Base-by-base conservation (phyloP, 2,113 vertebrate genomes). In the Anser brachyrhynchus region DNA sequence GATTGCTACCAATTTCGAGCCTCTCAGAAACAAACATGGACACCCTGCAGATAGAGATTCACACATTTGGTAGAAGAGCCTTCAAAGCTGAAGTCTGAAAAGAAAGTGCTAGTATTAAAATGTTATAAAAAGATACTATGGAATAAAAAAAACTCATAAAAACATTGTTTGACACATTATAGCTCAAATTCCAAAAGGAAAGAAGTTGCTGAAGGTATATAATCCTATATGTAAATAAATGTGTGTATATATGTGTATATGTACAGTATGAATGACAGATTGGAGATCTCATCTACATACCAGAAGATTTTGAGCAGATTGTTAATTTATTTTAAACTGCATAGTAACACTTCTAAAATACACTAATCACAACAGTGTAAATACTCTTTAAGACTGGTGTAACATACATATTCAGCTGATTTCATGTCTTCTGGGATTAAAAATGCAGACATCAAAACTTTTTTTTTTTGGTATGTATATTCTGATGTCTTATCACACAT, bases 271-370 rank as follows among this genome's bases (percentile, higher is more conserved):
- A 96, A 84, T 94, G 93, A 94, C 95, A 96, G 86, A 95, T 96
- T 91, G 85, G 73, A 90, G 57, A 96, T 84, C 83, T 92, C 77
- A 95, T 89, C 73, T 94, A 76, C 83, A 93, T 91, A 87, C 67
- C 84, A 91, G 87, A 94, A 80, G 10, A 23, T 90, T 96, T 76
- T 91, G 92, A 96, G 81, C 96, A 97, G 95, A 96, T 89, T 96
- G 96, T 84, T 94, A 95, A 94, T 90, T 92, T 95, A 96, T 96
- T 97, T 97, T 97, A 95, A 95, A 90, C 84, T 78, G 20, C 87
- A 91, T 95, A 96, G 93, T 97, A 96, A 95, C 94, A 96, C 92
- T 93, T 97, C 87, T 75, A 93, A 95, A 96, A 96, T 86, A 88
- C 65, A 92, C 79, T 96, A 95, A 97, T 96, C 94, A 95, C 66